These are phyloP conservation scores for Tetranychus piercei DNA, from an alignment of 2,888 invertebrate species.

Conservation along the genomic window DNA sequence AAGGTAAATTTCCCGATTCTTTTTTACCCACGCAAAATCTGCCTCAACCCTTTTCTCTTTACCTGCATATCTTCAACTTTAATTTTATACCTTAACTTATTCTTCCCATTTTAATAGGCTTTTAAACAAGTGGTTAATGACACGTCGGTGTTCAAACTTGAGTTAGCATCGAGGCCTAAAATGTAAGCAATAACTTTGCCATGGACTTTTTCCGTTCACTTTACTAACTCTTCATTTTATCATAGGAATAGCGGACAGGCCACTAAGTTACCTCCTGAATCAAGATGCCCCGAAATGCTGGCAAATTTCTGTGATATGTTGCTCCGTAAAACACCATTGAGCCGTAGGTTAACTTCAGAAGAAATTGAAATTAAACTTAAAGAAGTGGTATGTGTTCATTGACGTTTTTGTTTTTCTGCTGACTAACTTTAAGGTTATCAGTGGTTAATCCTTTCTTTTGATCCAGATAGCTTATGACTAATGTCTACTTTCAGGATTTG, in stretches of 20 bases:
- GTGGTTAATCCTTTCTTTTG: not conserved
- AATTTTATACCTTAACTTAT: not conserved
- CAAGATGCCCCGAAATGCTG: conserved; percentile 91
- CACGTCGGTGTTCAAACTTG: conserved; percentile 58
- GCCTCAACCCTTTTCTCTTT: not conserved
- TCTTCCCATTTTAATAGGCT: conserved; percentile 38
- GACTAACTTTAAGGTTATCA: not conserved
- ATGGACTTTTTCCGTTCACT: not conserved
- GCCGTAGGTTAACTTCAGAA: conserved; percentile 84
- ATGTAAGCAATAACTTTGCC: conserved; percentile 32
- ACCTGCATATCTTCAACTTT: not conserved
- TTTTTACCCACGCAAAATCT: conserved; percentile 1
- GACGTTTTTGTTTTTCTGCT: not conserved
- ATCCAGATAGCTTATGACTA: not conserved
- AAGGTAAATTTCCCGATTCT: conserved; percentile 39
- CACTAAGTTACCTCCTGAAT: conserved; percentile 51
- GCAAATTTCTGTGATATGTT: conserved; percentile 99
- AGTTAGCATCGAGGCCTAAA: conserved; percentile 40
- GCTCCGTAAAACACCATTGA: conserved; percentile 79
- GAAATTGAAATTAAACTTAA: conserved; percentile 82
- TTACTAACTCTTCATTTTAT: not conserved
- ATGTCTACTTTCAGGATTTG: too few species aligned
- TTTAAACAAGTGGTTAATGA: conserved; percentile 96
- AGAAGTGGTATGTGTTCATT: conserved; percentile 50
- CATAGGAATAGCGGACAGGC: not conserved